These are phyloP conservation scores for Ephestia elutella DNA, from an alignment of 1,140 invertebrate genomes.

Conservation along the genomic window DNA sequence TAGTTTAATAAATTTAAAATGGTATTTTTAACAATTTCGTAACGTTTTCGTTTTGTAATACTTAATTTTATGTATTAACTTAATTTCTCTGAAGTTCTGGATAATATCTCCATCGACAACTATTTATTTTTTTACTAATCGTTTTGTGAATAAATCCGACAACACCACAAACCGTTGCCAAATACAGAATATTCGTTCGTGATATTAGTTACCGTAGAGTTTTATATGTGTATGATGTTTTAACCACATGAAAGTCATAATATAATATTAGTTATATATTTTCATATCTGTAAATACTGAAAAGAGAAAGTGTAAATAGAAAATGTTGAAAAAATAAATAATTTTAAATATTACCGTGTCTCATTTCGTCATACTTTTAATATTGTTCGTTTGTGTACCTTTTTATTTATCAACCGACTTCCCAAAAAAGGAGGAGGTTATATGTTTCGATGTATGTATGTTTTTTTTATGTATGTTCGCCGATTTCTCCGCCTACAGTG, in stretches of 20 bases:
- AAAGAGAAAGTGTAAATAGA: slow-evolving; percentile 60
- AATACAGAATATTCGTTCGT: slow-evolving; percentile 47
- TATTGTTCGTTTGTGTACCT: no score
- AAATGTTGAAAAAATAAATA: slow-evolving; percentile 36
- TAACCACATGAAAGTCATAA: slow-evolving; percentile 19
- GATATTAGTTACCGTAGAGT: slow-evolving; percentile 68
- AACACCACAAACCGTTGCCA: slow-evolving; percentile 24
- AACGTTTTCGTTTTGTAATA: slow-evolving; percentile 55
- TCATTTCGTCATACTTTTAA: slow-evolving; percentile 5
- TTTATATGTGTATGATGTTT: slow-evolving; percentile 25
- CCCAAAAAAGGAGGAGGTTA: no score
- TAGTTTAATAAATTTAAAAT: no score
- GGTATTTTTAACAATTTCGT: no score
- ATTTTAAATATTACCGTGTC: slow-evolving; percentile 22
- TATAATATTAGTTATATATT: slow-evolving; percentile 39
- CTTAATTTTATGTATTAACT: slow-evolving; percentile 24
- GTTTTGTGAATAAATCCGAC: slow-evolving; percentile 5
- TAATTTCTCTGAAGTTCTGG: slow-evolving; percentile 28
- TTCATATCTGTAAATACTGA: slow-evolving; percentile 52
- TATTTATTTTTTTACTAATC: slow-evolving; percentile 40
- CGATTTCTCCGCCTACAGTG: no score
- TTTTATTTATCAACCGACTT: no score
- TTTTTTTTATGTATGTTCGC: no score
- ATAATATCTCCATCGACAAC: slow-evolving; percentile 43
- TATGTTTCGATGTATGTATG: no score